A percentile compares a stretch with the other conserved stretches of the same genome.
Evolutionary conservation across 2,113 vertebrate genomes (phyloP).

Genomic region (Dipodomys spectabilis): DNA sequence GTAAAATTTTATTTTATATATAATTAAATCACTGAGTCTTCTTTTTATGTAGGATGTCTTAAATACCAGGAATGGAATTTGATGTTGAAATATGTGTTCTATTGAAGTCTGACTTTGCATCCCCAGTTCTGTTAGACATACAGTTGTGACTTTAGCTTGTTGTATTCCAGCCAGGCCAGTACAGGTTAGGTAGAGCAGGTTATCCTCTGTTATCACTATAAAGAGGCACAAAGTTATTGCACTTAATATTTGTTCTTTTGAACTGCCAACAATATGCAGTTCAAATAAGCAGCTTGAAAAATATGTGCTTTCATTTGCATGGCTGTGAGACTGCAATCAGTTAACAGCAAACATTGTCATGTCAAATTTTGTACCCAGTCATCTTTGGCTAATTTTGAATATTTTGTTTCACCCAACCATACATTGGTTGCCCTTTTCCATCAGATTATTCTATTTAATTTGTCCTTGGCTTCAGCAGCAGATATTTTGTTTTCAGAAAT

Average conservation of each 20-base stretch:
- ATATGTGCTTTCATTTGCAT: not conserved
- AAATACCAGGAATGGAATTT: constrained; percentile 23
- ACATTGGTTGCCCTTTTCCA: not conserved
- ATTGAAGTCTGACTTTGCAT: constrained; percentile 21
- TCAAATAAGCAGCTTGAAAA: constrained; percentile 44
- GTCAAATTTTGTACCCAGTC: not conserved
- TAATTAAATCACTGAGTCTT: constrained; percentile 33
- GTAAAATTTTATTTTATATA: constrained; percentile 35
- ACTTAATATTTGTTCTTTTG: not conserved
- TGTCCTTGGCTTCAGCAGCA: not conserved
- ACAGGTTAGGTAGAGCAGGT: not conserved
- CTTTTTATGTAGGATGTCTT: constrained; percentile 35
- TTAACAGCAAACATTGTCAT: not conserved
- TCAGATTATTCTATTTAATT: constrained; percentile 28
- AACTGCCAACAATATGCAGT: not conserved
- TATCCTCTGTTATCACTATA: too few species aligned
- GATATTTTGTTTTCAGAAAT: constrained; percentile 59
- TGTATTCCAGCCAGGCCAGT: not conserved
- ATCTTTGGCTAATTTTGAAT: not conserved
- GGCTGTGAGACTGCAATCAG: not conserved
- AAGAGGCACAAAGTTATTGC: not conserved
- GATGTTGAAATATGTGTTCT: constrained; percentile 37
- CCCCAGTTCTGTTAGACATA: not conserved
- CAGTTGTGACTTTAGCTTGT: constrained; percentile 38
- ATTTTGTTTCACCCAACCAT: not conserved